These are phyloP conservation scores for Brenthis ino DNA, from an alignment of 2,888 invertebrate genomes.

Conservation along the genomic window DNA sequence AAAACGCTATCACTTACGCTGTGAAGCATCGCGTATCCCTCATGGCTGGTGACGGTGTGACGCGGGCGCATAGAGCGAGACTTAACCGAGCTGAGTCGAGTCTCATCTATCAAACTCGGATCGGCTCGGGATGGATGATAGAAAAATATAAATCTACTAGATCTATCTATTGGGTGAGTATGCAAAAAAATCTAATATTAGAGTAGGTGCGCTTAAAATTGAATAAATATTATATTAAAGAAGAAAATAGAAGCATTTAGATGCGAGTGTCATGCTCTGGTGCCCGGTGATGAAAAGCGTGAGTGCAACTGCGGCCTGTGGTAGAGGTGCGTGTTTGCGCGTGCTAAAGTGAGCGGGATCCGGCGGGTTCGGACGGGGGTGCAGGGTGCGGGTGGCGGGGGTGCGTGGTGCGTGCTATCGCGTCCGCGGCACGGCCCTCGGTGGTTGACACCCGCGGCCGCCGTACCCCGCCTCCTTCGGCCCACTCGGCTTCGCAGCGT, in stretches of 20 bases:
- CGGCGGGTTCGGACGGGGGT: slow-evolving; percentile 39
- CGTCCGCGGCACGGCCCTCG: slow-evolving; percentile 66
- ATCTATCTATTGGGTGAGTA: slow-evolving; percentile 50
- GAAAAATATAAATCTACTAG: slow-evolving; percentile 68
- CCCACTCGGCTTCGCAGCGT: slow-evolving; percentile 72
- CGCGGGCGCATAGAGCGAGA: slow-evolving; percentile 55
- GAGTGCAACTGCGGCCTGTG: slow-evolving; percentile 29
- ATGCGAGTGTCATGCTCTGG: slow-evolving; percentile 45
- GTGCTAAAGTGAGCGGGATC: slow-evolving; percentile 22
- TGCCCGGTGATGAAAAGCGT: slow-evolving; percentile 50
- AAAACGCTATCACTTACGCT: slow-evolving; percentile 83
- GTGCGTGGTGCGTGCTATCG: slow-evolving; percentile 52
- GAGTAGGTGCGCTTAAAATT: slow-evolving; percentile 30
- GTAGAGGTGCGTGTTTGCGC: slow-evolving; percentile 15
- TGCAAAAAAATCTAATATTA: slow-evolving; percentile 37
- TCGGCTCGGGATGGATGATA: slow-evolving; percentile 63
- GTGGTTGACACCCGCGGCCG: slow-evolving; percentile 62
- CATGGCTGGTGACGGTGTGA: slow-evolving; percentile 56
- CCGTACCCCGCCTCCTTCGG: slow-evolving; percentile 79
- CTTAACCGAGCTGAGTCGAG: slow-evolving; percentile 55
- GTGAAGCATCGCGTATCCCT: slow-evolving; percentile 68
- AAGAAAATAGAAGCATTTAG: slow-evolving; percentile 25
- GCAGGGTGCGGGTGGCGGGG: slow-evolving; percentile 67
- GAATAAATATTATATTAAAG: slow-evolving; percentile 22
- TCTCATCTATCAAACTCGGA: slow-evolving; percentile 25